Evolutionary conservation across 1,140 invertebrate genomes (phyloP).

Genomic region (Adelges cooleyi): DNA sequence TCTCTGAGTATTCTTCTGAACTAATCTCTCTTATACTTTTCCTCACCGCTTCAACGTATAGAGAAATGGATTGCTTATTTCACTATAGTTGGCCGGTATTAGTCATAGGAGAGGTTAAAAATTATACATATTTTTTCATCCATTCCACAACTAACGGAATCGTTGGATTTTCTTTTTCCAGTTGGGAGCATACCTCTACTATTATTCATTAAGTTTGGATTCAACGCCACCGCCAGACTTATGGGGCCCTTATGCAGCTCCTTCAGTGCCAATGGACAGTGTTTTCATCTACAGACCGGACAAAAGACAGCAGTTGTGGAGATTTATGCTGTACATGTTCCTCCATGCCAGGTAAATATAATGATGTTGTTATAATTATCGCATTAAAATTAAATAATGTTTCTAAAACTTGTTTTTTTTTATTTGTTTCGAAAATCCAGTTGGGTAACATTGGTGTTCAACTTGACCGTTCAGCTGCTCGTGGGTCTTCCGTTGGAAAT

Average conservation of each 20-base stretch:
- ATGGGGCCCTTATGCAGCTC: slow-evolving; percentile 59
- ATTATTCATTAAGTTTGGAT: slow-evolving; percentile 37
- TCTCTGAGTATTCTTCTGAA: too few species aligned
- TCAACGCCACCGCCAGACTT: slow-evolving; percentile 59
- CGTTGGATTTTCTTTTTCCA: slow-evolving; percentile 43
- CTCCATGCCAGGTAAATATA: slow-evolving; percentile 76
- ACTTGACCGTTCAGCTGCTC: slow-evolving; percentile 79
- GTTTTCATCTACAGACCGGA: slow-evolving; percentile 89
- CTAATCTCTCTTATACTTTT: too few species aligned
- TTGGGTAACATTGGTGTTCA: slow-evolving; percentile 91
- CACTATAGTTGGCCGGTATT: too few species aligned
- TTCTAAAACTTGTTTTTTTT: too few species aligned
- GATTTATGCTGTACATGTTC: slow-evolving; percentile 89
- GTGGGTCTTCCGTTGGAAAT: slow-evolving; percentile 90
- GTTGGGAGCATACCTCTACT: slow-evolving; percentile 86
- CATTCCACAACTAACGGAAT: too few species aligned
- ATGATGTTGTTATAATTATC: too few species aligned
- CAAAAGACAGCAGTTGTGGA: slow-evolving; percentile 80
- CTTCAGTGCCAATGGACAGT: slow-evolving; percentile 82
- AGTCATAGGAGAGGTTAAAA: too few species aligned
- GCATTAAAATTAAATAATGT: neutral
- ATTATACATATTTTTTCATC: too few species aligned
- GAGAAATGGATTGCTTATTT: too few species aligned
- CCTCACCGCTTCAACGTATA: too few species aligned
- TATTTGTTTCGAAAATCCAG: slow-evolving; percentile 43